Evolutionary conservation across 2,797 vertebrate species (phyloP).

Genomic region (Scleropages formosus): DNA sequence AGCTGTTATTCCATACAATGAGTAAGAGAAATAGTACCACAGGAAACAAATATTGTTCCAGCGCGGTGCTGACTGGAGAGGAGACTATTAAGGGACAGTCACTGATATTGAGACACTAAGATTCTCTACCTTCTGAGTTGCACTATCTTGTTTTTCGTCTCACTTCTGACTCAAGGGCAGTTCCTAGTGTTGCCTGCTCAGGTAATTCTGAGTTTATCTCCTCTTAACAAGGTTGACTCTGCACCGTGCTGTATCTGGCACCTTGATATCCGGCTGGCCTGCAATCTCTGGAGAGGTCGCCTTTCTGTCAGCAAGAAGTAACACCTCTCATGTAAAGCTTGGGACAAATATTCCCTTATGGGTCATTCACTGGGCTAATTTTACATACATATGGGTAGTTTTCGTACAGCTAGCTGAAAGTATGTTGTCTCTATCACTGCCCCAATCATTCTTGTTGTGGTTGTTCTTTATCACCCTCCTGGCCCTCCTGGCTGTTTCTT

Average conservation of each 20-base stretch:
- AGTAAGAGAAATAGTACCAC: background rate
- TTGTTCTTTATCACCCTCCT: too few species aligned
- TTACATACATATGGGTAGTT: background rate
- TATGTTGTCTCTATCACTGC: too few species aligned
- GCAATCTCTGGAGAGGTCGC: slow-evolving; percentile 8
- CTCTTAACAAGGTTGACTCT: slow-evolving; percentile 6
- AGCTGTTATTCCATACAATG: background rate
- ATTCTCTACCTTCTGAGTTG: background rate
- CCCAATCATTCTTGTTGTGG: too few species aligned
- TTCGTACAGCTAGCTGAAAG: background rate
- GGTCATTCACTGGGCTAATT: background rate
- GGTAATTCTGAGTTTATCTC: slow-evolving; percentile 26
- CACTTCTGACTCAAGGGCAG: slow-evolving; percentile 7
- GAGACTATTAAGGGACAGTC: background rate
- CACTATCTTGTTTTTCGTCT: background rate
- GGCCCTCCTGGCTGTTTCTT: too few species aligned
- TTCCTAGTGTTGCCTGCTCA: slow-evolving; percentile 5
- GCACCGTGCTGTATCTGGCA: background rate
- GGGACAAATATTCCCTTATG: background rate
- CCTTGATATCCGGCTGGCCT: slow-evolving; percentile 2
- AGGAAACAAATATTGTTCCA: background rate
- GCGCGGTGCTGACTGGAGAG: slow-evolving; percentile 3
- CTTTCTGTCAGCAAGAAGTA: slow-evolving; percentile 12
- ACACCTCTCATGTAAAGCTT: background rate
- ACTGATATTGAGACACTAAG: background rate